These are phyloP conservation scores for Alligator sinensis DNA, from an alignment of 2,113 vertebrate genomes.

Conservation along the genomic window DNA sequence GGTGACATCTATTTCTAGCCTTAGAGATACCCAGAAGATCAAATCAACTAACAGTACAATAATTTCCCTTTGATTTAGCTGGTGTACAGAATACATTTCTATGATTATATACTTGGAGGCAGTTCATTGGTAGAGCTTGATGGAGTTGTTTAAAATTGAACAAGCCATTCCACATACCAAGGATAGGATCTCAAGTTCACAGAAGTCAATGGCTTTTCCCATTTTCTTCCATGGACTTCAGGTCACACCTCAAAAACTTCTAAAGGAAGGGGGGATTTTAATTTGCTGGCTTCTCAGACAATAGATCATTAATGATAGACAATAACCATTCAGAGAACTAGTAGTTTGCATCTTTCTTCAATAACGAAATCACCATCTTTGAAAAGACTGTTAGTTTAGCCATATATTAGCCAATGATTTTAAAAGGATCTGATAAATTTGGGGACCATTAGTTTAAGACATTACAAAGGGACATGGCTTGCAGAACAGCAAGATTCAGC, in stretches of 20 bases:
- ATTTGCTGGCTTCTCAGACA: background rate
- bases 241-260: background rate
- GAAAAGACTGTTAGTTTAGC: background rate
- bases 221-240: background rate
- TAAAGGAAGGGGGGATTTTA: background rate
- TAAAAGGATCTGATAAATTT: background rate
- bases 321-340: background rate
- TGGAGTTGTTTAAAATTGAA: background rate
- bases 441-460: background rate
- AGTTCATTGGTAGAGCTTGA: background rate
- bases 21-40: constrained; percentile 4
- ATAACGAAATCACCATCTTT: background rate
- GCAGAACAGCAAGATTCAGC: background rate
- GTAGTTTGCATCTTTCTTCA: background rate
- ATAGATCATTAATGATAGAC: too few species aligned
- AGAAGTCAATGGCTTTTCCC: constrained; percentile 10
- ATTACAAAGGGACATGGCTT: background rate
- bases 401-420: background rate
- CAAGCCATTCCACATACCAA: background rate
- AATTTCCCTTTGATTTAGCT: background rate
- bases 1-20: too few species aligned
- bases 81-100: background rate
- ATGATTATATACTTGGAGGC: background rate
- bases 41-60: background rate
- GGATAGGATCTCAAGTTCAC: constrained; percentile 18